Conservation (phyloP, 1,140 invertebrate species). For the Rhagoletis zephyria region DNA sequence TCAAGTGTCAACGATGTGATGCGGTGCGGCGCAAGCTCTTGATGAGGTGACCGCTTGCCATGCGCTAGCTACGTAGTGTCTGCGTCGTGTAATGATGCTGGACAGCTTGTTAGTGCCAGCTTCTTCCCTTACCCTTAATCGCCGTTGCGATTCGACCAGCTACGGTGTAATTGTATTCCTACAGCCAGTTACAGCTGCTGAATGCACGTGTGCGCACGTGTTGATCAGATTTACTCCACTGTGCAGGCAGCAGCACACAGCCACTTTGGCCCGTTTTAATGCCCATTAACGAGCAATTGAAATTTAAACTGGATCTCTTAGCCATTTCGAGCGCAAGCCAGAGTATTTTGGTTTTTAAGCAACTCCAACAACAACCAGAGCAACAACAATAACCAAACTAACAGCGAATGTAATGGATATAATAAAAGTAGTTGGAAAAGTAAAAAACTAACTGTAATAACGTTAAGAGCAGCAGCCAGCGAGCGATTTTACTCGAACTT, state of each 20-base stretch:
- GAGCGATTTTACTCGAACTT: background rate
- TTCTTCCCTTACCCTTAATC: background rate
- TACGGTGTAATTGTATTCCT: no score
- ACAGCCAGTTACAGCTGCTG: no score
- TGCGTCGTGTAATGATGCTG: background rate
- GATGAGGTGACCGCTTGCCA: background rate
- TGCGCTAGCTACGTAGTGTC: background rate
- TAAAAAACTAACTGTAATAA: constrained; percentile 34
- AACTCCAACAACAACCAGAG: constrained; percentile 2
- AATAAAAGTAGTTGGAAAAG: constrained; percentile 36
- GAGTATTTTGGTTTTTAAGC: constrained; percentile 8
- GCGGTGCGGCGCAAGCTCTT: constrained; percentile 30
- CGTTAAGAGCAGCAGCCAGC: constrained; percentile 51
- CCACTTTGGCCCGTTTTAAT: constrained; percentile 67
- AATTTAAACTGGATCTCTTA: constrained; percentile 73
- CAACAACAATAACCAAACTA: background rate
- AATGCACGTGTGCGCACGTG: background rate
- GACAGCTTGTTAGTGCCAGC: background rate
- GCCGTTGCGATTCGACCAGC: no score
- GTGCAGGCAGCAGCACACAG: constrained; percentile 16
- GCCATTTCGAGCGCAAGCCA: constrained; percentile 13
- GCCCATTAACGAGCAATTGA: constrained; percentile 73
- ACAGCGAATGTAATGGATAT: background rate
- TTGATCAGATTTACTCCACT: constrained; percentile 43
- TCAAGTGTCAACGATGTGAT: constrained; percentile 49